phyloP scores from a whole-genome alignment of 1,140 invertebrate genomes.

The Dinoponera quadriceps region DNA sequence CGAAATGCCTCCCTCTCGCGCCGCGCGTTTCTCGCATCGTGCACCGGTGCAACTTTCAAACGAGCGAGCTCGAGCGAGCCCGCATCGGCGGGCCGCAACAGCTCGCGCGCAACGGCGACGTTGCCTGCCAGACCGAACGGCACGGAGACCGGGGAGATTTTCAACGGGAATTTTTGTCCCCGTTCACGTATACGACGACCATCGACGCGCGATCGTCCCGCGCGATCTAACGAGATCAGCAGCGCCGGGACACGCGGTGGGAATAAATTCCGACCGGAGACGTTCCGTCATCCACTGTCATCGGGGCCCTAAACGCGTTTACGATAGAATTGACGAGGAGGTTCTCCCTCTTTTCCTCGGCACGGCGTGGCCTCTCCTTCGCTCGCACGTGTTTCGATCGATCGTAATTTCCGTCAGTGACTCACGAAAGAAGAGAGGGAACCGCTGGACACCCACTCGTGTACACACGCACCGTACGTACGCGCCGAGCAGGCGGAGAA shows the following conservation, averaged over 20 bases:
- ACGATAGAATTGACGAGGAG: constrained; percentile 66
- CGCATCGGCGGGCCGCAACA: constrained; percentile 16
- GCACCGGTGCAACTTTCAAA: constrained; percentile 4
- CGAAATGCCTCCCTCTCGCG: constrained; percentile 3
- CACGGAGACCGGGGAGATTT: constrained; percentile 32
- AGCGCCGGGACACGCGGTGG: constrained; percentile 58
- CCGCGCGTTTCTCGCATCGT: neutral
- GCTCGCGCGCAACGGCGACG: neutral
- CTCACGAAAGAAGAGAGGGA: constrained; percentile 76
- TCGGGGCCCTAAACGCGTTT: constrained; percentile 70
- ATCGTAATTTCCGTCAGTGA: constrained; percentile 83
- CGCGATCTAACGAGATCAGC: constrained; percentile 59
- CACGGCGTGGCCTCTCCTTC: constrained; percentile 58
- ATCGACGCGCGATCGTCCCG: constrained; percentile 38
- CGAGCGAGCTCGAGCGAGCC: neutral
- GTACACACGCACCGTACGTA: neutral
- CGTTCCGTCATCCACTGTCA: constrained; percentile 68
- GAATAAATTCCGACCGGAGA: constrained; percentile 72
- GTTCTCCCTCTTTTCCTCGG: neutral
- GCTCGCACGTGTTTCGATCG: constrained; percentile 74
- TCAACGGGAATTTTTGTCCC: constrained; percentile 48
- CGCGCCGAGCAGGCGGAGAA: constrained; percentile 60
- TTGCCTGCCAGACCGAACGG: too few species aligned
- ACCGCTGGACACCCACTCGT: constrained; percentile 16
- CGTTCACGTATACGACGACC: constrained; percentile 55